These are phyloP conservation scores for Tachina lurida DNA, from an alignment of 2,888 invertebrate species.

Conservation along the genomic window DNA sequence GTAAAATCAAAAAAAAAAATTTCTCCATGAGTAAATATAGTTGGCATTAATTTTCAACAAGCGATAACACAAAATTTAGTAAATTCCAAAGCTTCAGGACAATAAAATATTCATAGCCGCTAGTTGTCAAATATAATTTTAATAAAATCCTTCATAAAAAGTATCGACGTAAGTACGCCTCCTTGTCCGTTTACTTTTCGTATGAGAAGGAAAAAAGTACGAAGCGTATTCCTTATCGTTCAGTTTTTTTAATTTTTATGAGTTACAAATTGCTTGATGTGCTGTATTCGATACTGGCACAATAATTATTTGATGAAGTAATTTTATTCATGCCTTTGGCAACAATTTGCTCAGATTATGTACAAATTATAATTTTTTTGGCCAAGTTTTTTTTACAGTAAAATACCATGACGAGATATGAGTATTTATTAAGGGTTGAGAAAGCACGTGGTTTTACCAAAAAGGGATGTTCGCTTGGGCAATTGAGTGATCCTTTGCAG, in stretches of 20 bases:
- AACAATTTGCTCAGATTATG: background rate
- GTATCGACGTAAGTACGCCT: background rate
- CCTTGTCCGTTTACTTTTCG: slow-evolving; percentile 1
- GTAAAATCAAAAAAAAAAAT: too few species aligned
- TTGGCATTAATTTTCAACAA: background rate
- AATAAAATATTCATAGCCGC: slow-evolving; percentile 41
- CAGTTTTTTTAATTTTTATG: slow-evolving; percentile 10
- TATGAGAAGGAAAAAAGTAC: background rate
- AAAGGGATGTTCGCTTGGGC: background rate
- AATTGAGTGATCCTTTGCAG: too few species aligned
- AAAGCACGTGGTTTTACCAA: slow-evolving; percentile 13
- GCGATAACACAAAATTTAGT: background rate
- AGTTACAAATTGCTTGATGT: slow-evolving; percentile 43
- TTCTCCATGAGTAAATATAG: background rate
- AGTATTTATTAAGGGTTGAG: slow-evolving; percentile 42
- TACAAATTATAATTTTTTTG: slow-evolving; percentile 20
- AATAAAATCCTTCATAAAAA: slow-evolving; percentile 18
- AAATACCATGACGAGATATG: slow-evolving; percentile 36
- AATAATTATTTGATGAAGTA: slow-evolving; percentile 62
- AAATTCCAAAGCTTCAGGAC: slow-evolving; percentile 27
- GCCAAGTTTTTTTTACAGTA: background rate
- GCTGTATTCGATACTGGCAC: background rate
- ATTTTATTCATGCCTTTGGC: slow-evolving; percentile 67
- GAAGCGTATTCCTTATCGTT: slow-evolving; percentile 13
- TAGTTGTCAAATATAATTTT: slow-evolving; percentile 59